Evolutionary conservation across 2,888 invertebrate species (phyloP).

Genomic region (Campoplex capitator): DNA sequence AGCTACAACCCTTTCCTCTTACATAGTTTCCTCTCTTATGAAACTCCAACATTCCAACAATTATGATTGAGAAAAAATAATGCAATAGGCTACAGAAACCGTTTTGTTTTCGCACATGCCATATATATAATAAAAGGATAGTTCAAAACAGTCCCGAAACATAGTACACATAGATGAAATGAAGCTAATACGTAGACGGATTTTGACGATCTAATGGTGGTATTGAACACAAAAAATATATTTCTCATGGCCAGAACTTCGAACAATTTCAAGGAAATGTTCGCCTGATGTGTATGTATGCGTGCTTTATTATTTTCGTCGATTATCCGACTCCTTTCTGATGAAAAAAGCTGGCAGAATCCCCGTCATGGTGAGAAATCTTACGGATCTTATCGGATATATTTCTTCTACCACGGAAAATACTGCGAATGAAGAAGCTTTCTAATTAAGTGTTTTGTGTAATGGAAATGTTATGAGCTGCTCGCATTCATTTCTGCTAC

Average conservation of each 20-base stretch:
- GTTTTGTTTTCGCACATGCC: not conserved
- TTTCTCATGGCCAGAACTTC: not conserved
- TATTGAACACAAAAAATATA: not conserved
- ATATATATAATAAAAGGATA: not conserved
- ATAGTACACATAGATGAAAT: too few species aligned
- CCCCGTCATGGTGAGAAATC: not conserved
- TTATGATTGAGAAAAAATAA: not conserved
- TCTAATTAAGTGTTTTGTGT: not conserved
- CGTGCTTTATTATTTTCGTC: not conserved
- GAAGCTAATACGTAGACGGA: not conserved
- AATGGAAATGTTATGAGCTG: not conserved
- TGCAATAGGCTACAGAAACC: not conserved
- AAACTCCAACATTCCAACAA: too few species aligned
- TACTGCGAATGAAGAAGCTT: not conserved
- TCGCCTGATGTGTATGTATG: not conserved
- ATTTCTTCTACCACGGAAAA: not conserved
- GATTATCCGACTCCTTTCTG: not conserved
- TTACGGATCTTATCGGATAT: not conserved
- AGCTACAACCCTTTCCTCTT: too few species aligned
- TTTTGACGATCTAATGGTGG: not conserved
- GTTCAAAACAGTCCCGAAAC: not conserved
- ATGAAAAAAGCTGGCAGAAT: not conserved
- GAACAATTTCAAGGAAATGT: not conserved
- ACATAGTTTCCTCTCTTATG: too few species aligned
- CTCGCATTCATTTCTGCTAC: not conserved